Base-by-base conservation (phyloP, 2,797 vertebrate species). In the Selene dorsalis region DNA sequence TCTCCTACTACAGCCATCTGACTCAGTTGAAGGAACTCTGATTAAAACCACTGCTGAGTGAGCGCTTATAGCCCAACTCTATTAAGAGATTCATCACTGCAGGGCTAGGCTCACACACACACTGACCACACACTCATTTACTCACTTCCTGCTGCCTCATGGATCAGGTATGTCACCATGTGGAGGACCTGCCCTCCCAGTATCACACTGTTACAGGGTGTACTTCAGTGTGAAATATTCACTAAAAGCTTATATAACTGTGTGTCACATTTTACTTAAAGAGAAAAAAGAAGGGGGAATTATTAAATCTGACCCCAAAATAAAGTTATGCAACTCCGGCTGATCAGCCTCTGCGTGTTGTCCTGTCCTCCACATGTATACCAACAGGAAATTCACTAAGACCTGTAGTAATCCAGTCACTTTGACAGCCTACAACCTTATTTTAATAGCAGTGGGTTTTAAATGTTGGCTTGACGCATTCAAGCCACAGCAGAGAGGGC, bases 21-120 rank as follows among this genome's bases (percentile, higher is more conserved):
- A 80, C 69, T 82, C 77, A 80, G 81, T 65, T 79, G 65, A 82
- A 82, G 67, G 81, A 84, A 60, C 73, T 87, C 77, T 74, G 87
- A 88, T 90, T 85, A 90, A 91, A 88, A 69, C 26, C 83, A 50
- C 77, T 86, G 89, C 89, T 90, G 91, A 90, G 75, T 75, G 86
- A 73, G 86, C 84, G 32, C 59, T 90, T 89, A 71, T 22, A 61
- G 79, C 78, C 78, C 38, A 77, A 80, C 80, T 88, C 85, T 77
- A 86, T 87, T 85, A 86, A 69, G 77, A 84, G 80, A 88, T 84
- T 60, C 75, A 87, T 90, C 89, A 79, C 59, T 65, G 79, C 81
- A 81, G 83, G 79, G 68, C 75, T 82, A 80, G 73, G 81, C 77
- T 74, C 35, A 85, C 67, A 4, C 73, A 79, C 79, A 18, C 45